These are phyloP conservation scores for Aethes cnicana DNA, from an alignment of 2,888 invertebrate species.

Conservation along the genomic window DNA sequence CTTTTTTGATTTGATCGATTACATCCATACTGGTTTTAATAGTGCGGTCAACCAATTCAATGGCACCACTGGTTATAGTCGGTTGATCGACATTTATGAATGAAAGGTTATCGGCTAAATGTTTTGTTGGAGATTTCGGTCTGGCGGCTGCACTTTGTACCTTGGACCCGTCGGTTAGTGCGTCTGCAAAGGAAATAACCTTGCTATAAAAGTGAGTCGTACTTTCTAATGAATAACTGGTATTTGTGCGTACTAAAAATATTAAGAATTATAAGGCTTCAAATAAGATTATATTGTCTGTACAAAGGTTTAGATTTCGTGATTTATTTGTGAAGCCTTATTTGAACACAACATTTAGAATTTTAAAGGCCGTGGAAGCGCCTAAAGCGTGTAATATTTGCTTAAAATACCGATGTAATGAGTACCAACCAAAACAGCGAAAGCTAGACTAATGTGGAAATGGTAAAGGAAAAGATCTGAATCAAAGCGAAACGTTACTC, in stretches of 20 bases:
- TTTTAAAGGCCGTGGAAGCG: slow-evolving; percentile 44
- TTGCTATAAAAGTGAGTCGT: background rate
- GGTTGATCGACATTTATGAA: slow-evolving; percentile 79
- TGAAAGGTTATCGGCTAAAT: slow-evolving; percentile 70
- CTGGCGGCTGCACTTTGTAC: slow-evolving; percentile 63
- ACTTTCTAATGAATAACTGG: background rate
- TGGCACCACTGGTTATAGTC: slow-evolving; percentile 78
- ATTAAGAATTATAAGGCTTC: background rate
- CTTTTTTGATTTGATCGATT: slow-evolving; percentile 70
- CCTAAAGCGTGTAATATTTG: slow-evolving; percentile 49
- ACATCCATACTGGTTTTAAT: slow-evolving; percentile 72
- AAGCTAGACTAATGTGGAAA: slow-evolving; percentile 58
- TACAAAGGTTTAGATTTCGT: slow-evolving; percentile 6
- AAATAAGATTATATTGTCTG: slow-evolving; percentile 8
- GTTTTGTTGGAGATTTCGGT: slow-evolving; percentile 75
- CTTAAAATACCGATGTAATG: slow-evolving; percentile 40
- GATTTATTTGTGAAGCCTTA: background rate
- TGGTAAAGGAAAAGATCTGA: slow-evolving; percentile 61
- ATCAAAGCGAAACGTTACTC: slow-evolving; percentile 82
- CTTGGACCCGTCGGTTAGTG: slow-evolving; percentile 64
- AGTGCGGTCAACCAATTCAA: slow-evolving; percentile 78
- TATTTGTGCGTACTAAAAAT: background rate
- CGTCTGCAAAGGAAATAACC: slow-evolving; percentile 63
- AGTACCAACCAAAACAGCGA: slow-evolving; percentile 46
- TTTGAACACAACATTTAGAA: slow-evolving; percentile 18